Conservation (phyloP, 1,140 invertebrate genomes). For the Cotesia glomerata region DNA sequence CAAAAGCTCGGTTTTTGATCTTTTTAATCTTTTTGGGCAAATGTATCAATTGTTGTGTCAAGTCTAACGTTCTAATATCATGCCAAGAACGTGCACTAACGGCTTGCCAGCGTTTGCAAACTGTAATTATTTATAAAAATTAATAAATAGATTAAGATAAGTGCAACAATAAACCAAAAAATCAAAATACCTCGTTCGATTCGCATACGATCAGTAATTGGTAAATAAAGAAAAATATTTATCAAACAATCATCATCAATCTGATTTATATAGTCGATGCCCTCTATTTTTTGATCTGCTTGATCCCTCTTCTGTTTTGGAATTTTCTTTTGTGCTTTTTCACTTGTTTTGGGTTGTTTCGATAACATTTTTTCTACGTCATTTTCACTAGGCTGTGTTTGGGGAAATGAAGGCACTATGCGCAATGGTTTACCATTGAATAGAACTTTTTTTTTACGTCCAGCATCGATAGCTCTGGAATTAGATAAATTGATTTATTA, state of each 20-base stretch:
- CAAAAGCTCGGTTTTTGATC: not conserved
- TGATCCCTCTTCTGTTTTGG: not conserved
- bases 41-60: too few species aligned
- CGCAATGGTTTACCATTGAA: not conserved
- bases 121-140: not conserved
- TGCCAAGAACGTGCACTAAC: not conserved
- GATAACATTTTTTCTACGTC: not conserved
- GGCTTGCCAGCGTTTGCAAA: constrained; percentile 2
- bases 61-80: not conserved
- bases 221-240: not conserved
- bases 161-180: not conserved
- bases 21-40: too few species aligned
- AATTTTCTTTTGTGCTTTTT: not conserved
- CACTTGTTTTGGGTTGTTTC: not conserved
- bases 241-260: constrained; percentile 17
- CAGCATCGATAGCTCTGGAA: not conserved
- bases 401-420: not conserved
- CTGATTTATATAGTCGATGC: not conserved
- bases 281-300: not conserved
- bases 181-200: not conserved
- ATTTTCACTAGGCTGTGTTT: too few species aligned
- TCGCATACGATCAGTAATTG: not conserved
- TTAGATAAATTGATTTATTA: not conserved
- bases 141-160: not conserved
- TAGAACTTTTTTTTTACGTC: not conserved